A percentile compares a stretch with the other conserved stretches of the same genome.
Evolutionary conservation across 1,140 invertebrate genomes (phyloP).

Genomic region (Tribolium castaneum): DNA sequence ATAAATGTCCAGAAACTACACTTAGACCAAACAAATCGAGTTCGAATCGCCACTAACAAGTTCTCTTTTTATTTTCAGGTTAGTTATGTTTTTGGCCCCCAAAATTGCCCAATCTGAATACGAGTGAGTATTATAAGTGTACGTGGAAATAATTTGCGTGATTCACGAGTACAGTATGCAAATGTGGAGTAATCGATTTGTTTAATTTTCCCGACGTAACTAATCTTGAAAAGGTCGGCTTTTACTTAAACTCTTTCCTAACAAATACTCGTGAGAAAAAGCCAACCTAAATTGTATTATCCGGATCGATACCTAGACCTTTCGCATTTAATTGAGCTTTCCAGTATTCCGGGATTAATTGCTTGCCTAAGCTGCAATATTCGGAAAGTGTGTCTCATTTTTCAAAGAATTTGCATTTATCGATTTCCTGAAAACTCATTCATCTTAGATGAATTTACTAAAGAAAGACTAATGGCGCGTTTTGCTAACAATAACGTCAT

Average conservation of each 20-base stretch:
- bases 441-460: not conserved
- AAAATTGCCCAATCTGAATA: slow-evolving; percentile 53
- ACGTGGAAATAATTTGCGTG: not conserved
- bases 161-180: not conserved
- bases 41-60: not conserved
- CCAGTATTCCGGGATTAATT: not conserved
- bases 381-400: not conserved
- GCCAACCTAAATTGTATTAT: not conserved
- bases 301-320: slow-evolving; percentile 2
- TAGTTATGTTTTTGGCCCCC: slow-evolving; percentile 57
- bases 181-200: not conserved
- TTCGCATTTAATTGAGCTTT: slow-evolving; percentile 11
- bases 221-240: not conserved
- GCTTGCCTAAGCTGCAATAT: not conserved
- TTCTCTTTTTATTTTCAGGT: slow-evolving; percentile 52
- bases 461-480: not conserved
- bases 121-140: slow-evolving; percentile 49
- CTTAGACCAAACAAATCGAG: not conserved
- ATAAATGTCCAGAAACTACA: not conserved
- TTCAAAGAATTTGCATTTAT: slow-evolving; percentile 4
- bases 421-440: not conserved
- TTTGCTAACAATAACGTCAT: too few species aligned
- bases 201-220: not conserved
- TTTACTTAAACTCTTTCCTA: not conserved
- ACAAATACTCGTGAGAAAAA: too few species aligned